Base-by-base conservation (phyloP, 2,888 invertebrate species). In the Abrostola triplasia region DNA sequence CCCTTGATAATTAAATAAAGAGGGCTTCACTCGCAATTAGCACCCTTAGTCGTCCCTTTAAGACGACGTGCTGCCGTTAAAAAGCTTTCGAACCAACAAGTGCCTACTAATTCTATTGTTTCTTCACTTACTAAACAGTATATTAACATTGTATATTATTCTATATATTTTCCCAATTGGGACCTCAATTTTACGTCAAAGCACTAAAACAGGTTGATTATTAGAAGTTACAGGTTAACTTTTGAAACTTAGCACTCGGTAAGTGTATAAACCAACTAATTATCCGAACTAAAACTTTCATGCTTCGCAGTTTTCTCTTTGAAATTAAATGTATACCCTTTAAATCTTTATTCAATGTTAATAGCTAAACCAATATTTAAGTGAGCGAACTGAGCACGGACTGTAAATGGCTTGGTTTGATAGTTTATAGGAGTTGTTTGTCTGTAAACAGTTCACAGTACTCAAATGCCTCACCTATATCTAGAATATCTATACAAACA, bases 1-100 rank as follows among this genome's bases (percentile, higher is more conserved):
- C 67, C 73, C 74, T 77, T 79, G 67, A 79, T 87, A 87, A 88
- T 88, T 83, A 77, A 82, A 82, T 84, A 79, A 85, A 82, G 66
- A 68, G 69, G 57, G 73, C 76, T 77, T 82, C 75, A 70, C 62
- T 74, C 62, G 70, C 80, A 84, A 88, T 87, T 88, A 87, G 70
- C 84, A 79, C 83, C 80, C 75, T 77, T 82, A 81, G 77, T 61
- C 74, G 65, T 71, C 67, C 68, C 67, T 79, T 79, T 79, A 77
- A 72, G 59, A 65, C 59, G 69, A 63, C 64, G 44, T 50, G 54
- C 64, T 47, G 59, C 57, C 66, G 63, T 76, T 68, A 55, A 67
- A 55, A 36, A 57, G 37, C 56, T 56, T 37, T 59, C 55, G 58
- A 57, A 64, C 64, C 50, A 56, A 67, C 47, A 49, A 76, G 35